Conservation (phyloP, 2,888 invertebrate species). For the Athrips mouffetella region DNA sequence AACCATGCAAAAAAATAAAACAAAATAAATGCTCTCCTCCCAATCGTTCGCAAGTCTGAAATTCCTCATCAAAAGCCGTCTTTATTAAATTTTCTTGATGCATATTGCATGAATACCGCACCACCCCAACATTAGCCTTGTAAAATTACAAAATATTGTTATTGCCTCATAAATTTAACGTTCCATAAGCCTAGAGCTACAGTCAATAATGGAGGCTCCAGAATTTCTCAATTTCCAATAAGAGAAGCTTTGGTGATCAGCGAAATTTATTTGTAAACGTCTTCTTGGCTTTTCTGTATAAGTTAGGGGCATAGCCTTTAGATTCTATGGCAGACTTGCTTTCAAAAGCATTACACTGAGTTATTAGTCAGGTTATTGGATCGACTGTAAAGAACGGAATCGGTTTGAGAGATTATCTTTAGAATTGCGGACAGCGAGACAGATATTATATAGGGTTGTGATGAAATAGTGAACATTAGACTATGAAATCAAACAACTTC, state of each 20-base stretch:
- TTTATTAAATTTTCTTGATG: slow-evolving; percentile 25
- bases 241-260: slow-evolving; percentile 20
- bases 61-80: slow-evolving; percentile 12
- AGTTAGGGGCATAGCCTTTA: slow-evolving; percentile 1
- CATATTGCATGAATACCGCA: slow-evolving; percentile 24
- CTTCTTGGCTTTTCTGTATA: slow-evolving; percentile 1
- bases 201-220: slow-evolving; percentile 20
- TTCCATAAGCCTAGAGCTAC: slow-evolving; percentile 15
- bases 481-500: too few species aligned
- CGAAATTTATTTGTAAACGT: slow-evolving; percentile 18
- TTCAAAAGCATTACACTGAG: background rate
- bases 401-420: too few species aligned
- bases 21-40: background rate
- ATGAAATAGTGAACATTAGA: too few species aligned
- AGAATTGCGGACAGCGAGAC: too few species aligned
- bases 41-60: slow-evolving; percentile 1
- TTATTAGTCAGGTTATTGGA: background rate
- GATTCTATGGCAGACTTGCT: background rate
- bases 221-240: slow-evolving; percentile 23
- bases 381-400: background rate
- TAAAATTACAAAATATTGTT: slow-evolving; percentile 28
- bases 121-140: slow-evolving; percentile 15
- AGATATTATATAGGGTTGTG: too few species aligned
- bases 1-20: background rate
- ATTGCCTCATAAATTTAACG: slow-evolving; percentile 24